These are phyloP conservation scores for Hephaestus fuliginosus DNA, from an alignment of 2,797 vertebrate species.

Conservation along the genomic window DNA sequence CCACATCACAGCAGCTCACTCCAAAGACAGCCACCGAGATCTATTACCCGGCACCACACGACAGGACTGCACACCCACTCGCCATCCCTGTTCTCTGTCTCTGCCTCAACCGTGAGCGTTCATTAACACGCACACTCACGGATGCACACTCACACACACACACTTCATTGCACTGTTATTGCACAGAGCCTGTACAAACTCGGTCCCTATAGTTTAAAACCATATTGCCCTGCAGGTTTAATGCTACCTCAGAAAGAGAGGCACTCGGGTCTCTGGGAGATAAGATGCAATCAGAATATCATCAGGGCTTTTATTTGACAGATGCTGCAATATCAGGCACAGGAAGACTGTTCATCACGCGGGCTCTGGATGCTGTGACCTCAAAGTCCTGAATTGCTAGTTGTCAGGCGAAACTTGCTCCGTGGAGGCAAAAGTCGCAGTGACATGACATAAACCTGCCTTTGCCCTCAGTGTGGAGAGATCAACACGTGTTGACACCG, in stretches of 20 bases:
- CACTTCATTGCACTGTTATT: slow-evolving; percentile 33
- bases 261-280: slow-evolving; percentile 23
- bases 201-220: slow-evolving; percentile 30
- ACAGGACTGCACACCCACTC: slow-evolving; percentile 45
- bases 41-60: slow-evolving; percentile 40
- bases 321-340: slow-evolving; percentile 30
- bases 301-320: slow-evolving; percentile 47
- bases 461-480: neutral
- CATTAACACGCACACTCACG: slow-evolving; percentile 42
- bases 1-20: slow-evolving; percentile 40
- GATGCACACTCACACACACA: slow-evolving; percentile 28
- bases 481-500: neutral
- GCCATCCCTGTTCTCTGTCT: slow-evolving; percentile 21
- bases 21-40: slow-evolving; percentile 55
- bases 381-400: slow-evolving; percentile 6
- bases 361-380: slow-evolving; percentile 12
- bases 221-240: slow-evolving; percentile 37
- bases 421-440: neutral
- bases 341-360: slow-evolving; percentile 16
- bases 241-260: slow-evolving; percentile 28
- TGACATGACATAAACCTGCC: neutral
- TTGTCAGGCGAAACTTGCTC: slow-evolving; percentile 5
- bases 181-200: slow-evolving; percentile 31
- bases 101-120: slow-evolving; percentile 29
- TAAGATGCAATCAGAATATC: slow-evolving; percentile 44